Conservation (phyloP, 2,888 invertebrate species). For the Microplitis manilae region DNA sequence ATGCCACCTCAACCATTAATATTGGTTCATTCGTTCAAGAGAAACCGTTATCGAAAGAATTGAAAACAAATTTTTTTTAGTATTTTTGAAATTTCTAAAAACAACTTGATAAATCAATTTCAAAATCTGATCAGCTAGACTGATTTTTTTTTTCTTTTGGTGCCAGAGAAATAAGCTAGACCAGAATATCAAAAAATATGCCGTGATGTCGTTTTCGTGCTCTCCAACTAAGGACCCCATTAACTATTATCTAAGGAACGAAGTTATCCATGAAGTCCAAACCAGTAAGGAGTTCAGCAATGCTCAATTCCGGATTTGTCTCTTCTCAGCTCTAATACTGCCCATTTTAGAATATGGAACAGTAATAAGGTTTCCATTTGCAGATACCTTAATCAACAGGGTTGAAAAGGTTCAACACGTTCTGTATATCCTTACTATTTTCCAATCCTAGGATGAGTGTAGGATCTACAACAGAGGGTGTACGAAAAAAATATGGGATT, state of each 20-base stretch:
- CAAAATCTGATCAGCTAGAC: too few species aligned
- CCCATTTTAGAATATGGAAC: constrained; percentile 3
- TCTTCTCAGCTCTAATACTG: neutral
- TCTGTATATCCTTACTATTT: neutral
- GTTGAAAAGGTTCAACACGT: neutral
- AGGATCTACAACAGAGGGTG: neutral
- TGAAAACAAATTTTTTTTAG: too few species aligned
- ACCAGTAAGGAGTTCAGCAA: neutral
- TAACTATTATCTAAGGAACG: neutral
- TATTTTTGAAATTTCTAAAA: too few species aligned
- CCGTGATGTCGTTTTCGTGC: neutral
- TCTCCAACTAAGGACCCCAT: neutral
- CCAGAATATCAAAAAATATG: neutral
- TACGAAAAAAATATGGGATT: neutral
- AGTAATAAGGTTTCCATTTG: neutral
- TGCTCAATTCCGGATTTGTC: neutral
- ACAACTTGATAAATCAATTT: too few species aligned
- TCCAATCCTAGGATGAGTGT: neutral
- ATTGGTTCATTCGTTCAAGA: too few species aligned
- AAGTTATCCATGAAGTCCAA: neutral
- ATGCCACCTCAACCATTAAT: too few species aligned
- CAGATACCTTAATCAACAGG: neutral
- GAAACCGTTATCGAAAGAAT: too few species aligned
- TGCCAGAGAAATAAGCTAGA: neutral
- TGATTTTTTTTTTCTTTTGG: too few species aligned